Base-by-base conservation (phyloP, 2,888 invertebrate genomes). In the Mimas tiliae region DNA sequence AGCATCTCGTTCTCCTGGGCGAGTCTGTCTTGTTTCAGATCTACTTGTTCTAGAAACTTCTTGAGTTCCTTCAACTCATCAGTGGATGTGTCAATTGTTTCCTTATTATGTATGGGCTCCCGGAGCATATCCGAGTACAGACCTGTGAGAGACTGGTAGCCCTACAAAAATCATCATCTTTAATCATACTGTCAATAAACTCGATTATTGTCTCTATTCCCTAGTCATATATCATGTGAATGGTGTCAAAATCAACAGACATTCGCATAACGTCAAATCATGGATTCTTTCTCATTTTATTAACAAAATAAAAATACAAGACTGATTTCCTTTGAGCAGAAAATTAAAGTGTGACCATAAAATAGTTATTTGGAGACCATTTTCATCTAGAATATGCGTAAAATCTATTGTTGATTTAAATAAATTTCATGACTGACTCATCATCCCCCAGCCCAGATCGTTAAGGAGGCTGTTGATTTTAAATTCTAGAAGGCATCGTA, bases 141-240 rank as follows among this genome's bases (percentile, higher is more conserved):
- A 12, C 86, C 84, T 12, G 91, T 85, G 63, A 93, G 84, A 6
- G 93, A 93, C 73, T 93, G 89, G 69, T 87, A 88, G 3, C 93
- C 86, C 93, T 92, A 76, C 34, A 53, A 42, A 62, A 9, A 45
- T 45, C 14, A 45, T 45, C 45, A 62, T 12, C 4, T 27, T 55
- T 11, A 34, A 62, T 19, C 45, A 45, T 16, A 51, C 65, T 62
- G 50, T 21, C 34, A 42, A 2, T 42, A 7, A 58, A 66, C 62
- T 38, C 42, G 34, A 66, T 65, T 62, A 19, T 47, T 14, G 7
- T 65, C 63, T 3, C 8, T 38, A 38, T 38, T 38, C 38, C 9
- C 38, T 38, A 38, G 6, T 38, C 7, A 38, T 38, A 9, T 38
- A 38, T 38, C 9, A 7, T 9, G 38, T 38, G 9, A 38, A 7